Evolutionary conservation across 2,797 vertebrate genomes (phyloP), one percentile per base, ranked within the genome.

Genomic region (Enteromius mattozi): DNA sequence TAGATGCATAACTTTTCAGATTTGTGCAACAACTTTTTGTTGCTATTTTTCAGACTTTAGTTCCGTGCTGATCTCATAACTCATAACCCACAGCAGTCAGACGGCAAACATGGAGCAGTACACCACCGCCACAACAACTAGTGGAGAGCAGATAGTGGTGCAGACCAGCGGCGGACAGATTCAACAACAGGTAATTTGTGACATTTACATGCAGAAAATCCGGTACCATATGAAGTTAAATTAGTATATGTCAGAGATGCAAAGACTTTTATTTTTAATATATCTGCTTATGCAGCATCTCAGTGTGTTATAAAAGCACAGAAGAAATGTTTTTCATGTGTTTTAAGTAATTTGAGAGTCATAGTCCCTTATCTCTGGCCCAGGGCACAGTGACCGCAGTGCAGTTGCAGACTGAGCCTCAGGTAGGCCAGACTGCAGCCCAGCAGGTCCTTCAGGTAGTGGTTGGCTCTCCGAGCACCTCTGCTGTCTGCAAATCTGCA

Each of bases 401-500:
- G 94, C 97, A 99, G 96, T 92, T 98, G 96, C 97, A 99, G 95
- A 96, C 97, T 92, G 97, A 99, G 93, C 96, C 97, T 85, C 97
- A 97, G 76, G 96, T 98, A 96, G 97, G 97, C 96, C 96, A 97
- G 75, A 97, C 96, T 96, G 97, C 97, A 91, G 97, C 97, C 95
- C 97, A 98, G 97, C 97, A 98, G 96, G 97, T 98, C 95, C 97
- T 99, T 95, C 97, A 98, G 97, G 98, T 98, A 99, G 97, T 98
- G 96, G 97, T 98, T 96, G 93, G 93, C 93, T 76, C 89, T 91
- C 94, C 90, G 88, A 72, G 80, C 33, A 70, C 49, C 84, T 76
- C 77, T 63, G 69, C 76, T 70, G 77, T 54, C 65, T 83, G 88
- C 87, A 90, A 90, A 92, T 84, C 37, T 51, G 37, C 59, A 54